Evolutionary conservation across 2,797 vertebrate species (phyloP).

Genomic region (Phoebastria nigripes): DNA sequence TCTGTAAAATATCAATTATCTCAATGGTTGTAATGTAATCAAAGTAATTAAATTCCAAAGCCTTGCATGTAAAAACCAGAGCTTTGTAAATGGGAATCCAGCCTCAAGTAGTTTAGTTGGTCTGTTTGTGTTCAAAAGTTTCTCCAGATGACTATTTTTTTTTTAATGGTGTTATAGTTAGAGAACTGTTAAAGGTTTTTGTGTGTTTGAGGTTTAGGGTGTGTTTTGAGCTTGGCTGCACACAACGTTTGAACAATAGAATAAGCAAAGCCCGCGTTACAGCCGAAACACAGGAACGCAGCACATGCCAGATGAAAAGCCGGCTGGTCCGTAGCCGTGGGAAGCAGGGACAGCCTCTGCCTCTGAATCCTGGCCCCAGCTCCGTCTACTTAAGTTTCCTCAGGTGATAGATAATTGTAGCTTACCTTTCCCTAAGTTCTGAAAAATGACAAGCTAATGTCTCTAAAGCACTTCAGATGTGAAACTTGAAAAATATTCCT

Average conservation of each 20-base stretch:
- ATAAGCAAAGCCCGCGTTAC: not conserved
- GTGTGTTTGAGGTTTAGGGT: constrained; percentile 36
- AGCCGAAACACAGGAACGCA: rapidly evolving
- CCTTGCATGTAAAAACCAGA: constrained; percentile 34
- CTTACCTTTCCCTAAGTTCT: not conserved
- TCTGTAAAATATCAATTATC: constrained; percentile 66
- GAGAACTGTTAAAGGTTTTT: not conserved
- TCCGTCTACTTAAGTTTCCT: not conserved
- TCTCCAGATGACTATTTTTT: not conserved
- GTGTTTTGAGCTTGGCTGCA: constrained; percentile 25
- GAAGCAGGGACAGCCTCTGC: not conserved
- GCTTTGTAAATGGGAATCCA: constrained; percentile 3
- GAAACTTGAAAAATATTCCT: not conserved
- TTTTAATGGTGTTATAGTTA: not conserved
- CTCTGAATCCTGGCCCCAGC: rapidly evolving
- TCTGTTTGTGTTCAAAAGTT: constrained; percentile 31
- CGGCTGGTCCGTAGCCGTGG: not conserved
- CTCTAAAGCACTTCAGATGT: not conserved
- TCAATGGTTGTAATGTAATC: constrained; percentile 44
- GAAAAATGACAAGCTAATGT: not conserved
- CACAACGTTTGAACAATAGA: not conserved
- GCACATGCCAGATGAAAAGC: not conserved
- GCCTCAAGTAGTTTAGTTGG: not conserved
- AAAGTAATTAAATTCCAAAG: constrained; percentile 57
- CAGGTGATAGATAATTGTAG: not conserved